These are phyloP conservation scores for Pygmarrhopalites habei DNA, from an alignment of 1,140 invertebrate species.

Conservation along the genomic window DNA sequence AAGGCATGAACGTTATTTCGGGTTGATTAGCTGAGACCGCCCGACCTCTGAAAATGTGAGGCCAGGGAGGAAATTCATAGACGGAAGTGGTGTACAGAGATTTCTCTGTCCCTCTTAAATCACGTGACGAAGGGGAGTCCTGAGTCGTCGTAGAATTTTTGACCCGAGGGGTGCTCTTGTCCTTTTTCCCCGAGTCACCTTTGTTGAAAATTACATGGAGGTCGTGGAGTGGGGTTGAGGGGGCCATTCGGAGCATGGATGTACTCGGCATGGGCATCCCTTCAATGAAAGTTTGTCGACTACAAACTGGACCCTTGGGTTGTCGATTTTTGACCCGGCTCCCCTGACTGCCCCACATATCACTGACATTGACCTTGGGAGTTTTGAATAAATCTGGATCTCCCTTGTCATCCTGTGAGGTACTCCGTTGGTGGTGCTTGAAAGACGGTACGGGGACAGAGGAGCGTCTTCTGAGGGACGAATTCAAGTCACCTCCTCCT, in stretches of 20 bases:
- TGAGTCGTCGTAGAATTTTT: not conserved
- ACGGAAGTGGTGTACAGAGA: conserved; percentile 14
- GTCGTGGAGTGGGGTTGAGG: not conserved
- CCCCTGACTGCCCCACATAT: not conserved
- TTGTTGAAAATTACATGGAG: not conserved
- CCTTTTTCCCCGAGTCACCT: not conserved
- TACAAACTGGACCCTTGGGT: too few species aligned
- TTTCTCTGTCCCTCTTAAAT: not conserved
- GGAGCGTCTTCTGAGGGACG: not conserved
- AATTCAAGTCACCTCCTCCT: not conserved
- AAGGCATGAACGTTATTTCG: not conserved
- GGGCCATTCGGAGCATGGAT: not conserved
- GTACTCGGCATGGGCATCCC: not conserved
- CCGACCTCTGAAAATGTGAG: conserved; percentile 7
- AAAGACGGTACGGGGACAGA: not conserved
- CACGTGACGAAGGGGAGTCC: too few species aligned
- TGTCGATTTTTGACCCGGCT: not conserved
- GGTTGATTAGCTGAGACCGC: not conserved
- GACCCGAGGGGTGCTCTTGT: not conserved
- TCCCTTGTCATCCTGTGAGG: not conserved
- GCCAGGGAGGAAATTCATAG: conserved; percentile 21
- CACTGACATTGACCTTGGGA: not conserved
- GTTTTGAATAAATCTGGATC: not conserved
- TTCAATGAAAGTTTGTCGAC: not conserved
- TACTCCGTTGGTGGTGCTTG: too few species aligned